Evolutionary conservation across 2,888 invertebrate genomes (phyloP), one percentile per base, ranked within the genome.

Genomic region (Microchrysa polita): DNA sequence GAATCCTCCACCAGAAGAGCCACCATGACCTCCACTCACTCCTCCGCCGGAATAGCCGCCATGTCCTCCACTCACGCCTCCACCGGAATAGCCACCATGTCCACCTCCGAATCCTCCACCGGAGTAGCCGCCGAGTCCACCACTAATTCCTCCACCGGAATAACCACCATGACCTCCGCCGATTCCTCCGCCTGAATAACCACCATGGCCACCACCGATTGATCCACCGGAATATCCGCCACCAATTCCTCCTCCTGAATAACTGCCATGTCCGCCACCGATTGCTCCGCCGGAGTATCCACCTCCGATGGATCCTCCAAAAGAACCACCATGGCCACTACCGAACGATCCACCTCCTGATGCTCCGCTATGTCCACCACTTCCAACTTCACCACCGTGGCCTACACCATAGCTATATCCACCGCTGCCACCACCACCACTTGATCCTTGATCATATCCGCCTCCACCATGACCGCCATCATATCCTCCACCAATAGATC

Each of bases 251-350:
- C 48, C 48, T 7, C 14, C 12, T 2, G 16, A 16, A 22, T 48
- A 48, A 2, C 48, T 12, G 2, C 48, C 48, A 16, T 57, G 57
- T 10, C 57, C 57, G 10, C 57, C 57, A 57, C 57, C 57, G 18
- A 48, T 48, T 14, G 23, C 59, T 59, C 59, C 59, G 10, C 73
- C 85, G 22, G 20, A 85, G 5, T 85, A 85, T 7, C 86, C 85
- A 0, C 73, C 79, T 12, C 80, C 79, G 0, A 78, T 79, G 22
- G 14, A 20, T 27, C 75, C 1, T 48, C 48, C 48, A 5, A 48
- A n/a, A 2, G 48, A 48, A 7, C 81, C 79, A 7, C 73, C 73
- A 40, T 77, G 74, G 4, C 79, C 80, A 67, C 74, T 78, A 1
- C 82, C 27, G 27, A 59, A 23, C 5, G 14, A 12, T 1, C 23